Base-by-base conservation (phyloP, 2,888 invertebrate species). In the Scaeva pyrastri region DNA sequence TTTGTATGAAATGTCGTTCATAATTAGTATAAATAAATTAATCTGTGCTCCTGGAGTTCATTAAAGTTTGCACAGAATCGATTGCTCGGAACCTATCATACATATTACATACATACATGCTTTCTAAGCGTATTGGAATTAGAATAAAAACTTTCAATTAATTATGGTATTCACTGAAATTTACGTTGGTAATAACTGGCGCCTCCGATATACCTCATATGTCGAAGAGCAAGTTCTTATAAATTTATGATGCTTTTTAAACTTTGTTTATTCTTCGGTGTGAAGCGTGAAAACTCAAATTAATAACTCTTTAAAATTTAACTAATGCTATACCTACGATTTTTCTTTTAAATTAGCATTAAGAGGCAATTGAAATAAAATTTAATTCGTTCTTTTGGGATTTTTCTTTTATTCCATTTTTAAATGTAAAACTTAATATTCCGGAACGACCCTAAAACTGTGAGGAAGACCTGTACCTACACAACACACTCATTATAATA, bases 321-420 rank as follows among this genome's bases (percentile, higher is more conserved):
- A 62, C 62, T 43, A 60, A 26, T 4, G 50, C 2, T 48, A 21
- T n/a, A 52, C 50, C 21, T 50, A n/a, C n/a, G n/a, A n/a, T n/a
- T n/a, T n/a, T n/a, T n/a, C 31, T 23, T 26, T 14, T 52, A 66
- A 66, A 66, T 68, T 68, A 36, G 50, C 68, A 68, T 68, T 68
- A n/a, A 8, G 4, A 68, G 36, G 21, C 50, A 52, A 68, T 68
- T 39, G 14, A 39, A 39, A 39, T 39, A 21, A 50, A 8, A 52
- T 21, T 50, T 50, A 36, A 62, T 23, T 31, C 23, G 43, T 62
- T 3, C 16, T 11, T 62, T 23, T n/a, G 41, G 41, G 23, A 7
- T 41, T 62, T 43, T 16, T 56, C 19, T 58, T 58, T 58, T 58
- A 12, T 39, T 39, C 39, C 10, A 21, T 41, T 39, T 60, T 23